Conservation (phyloP, 1,140 invertebrate genomes). For the Drosophila nigrodunni region DNA sequence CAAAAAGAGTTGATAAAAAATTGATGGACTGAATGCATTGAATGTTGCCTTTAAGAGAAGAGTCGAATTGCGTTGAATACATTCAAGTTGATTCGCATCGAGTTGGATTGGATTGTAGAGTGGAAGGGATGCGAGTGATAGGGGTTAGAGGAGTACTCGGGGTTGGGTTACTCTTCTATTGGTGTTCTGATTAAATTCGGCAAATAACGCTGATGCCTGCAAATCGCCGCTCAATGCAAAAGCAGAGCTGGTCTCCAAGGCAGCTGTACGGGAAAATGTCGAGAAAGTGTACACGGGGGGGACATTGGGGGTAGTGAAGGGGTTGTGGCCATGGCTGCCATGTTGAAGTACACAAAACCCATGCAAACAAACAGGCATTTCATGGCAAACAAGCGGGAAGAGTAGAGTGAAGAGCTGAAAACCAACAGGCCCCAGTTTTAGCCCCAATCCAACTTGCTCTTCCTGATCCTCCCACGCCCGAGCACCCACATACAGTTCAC, state of each 20-base stretch:
- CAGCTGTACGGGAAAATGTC: conserved; percentile 11
- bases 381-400: conserved; percentile 65
- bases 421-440: background rate
- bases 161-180: conserved; percentile 56
- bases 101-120: background rate
- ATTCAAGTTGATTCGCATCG: conserved; percentile 1
- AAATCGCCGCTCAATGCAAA: conserved; percentile 74
- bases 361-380: conserved; percentile 81
- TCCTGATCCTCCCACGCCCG: background rate
- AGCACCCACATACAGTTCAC: background rate
- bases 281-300: background rate
- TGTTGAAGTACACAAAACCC: conserved; percentile 81
- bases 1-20: conserved; percentile 20
- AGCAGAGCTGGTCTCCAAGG: conserved; percentile 27
- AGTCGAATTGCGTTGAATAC: conserved; percentile 3
- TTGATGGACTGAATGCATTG: conserved; percentile 20
- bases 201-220: conserved; percentile 79
- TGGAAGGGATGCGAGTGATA: conserved; percentile 24
- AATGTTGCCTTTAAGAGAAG: conserved; percentile 26
- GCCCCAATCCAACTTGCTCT: background rate
- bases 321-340: conserved; percentile 47
- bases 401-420: conserved; percentile 13
- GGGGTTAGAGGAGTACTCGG: background rate
- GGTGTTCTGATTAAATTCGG: conserved; percentile 78
- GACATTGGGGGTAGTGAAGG: conserved; percentile 8